Evolutionary conservation across 2,797 vertebrate genomes (phyloP), one percentile per base, ranked within the genome.

Genomic region (Melanotaenia boesemani): DNA sequence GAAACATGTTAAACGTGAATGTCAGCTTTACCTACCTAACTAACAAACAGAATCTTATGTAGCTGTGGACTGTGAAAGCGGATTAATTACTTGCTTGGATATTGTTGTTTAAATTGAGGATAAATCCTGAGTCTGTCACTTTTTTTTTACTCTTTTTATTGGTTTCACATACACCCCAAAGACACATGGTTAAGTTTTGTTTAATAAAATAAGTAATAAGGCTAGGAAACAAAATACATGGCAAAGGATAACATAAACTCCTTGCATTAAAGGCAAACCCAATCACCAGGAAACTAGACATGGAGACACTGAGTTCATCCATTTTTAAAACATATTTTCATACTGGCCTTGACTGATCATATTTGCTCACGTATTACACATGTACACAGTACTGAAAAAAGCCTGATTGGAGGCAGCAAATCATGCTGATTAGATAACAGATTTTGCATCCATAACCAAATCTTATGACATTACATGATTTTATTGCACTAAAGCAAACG

Each of bases 401-500:
- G 5, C 10, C 54, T 28, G 44, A 20, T 48, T 48, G 44, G 36
- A 41, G 36, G 37, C 36, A 39, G 24, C 22, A 6, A 56, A 56
- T 12, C 26, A 56, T 7, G 26, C 18, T 55, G 24, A 15, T 28
- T 3, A 16, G 2, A 55, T n/a, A 15, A 36, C 28, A 39, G 4
- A 30, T 30, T 72, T 58, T 30, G 13, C 28, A 34, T 63, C 30
- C 39, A 57, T 34, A 67, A 61, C 54, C 39, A 77, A 44, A 61
- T 52, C 22, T 68, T 55, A 36, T 11, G 8, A 46, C 48, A 41
- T 28, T 32, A 77, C n/a, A 44, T 46, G 60, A 48, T 60, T 75
- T 63, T 54, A 55, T 72, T 3, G 0, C 58, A 20, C 13, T 6
- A 11, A 20, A 26, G n/a, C 41, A 59, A 64, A 76, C 30, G 75